These are phyloP conservation scores for Cryptus viduatorius DNA, from an alignment of 2,888 invertebrate genomes.

Conservation along the genomic window DNA sequence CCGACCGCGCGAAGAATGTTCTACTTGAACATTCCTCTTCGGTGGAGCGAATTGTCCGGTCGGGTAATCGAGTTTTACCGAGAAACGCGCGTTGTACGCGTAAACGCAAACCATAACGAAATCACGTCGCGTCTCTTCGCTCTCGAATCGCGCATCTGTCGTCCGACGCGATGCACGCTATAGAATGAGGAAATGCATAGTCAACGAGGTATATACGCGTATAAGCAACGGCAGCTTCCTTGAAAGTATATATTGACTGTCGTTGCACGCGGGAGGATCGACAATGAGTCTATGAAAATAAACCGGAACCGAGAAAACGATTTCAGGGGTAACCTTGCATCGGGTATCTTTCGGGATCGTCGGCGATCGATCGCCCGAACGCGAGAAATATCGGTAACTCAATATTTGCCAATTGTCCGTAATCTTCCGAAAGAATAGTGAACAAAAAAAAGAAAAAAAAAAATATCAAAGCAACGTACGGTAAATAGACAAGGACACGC, in stretches of 20 bases:
- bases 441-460: background rate
- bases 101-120: slow-evolving; percentile 10
- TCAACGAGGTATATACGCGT: slow-evolving; percentile 13
- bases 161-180: slow-evolving; percentile 1
- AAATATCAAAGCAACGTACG: background rate
- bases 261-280: slow-evolving; percentile 58
- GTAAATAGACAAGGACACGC: slow-evolving; percentile 13
- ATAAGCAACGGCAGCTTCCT: slow-evolving; percentile 33
- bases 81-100: background rate
- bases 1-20: background rate
- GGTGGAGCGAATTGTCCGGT: too few relatives aligned
- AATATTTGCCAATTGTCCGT: too few relatives aligned
- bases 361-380: background rate
- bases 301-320: slow-evolving; percentile 47
- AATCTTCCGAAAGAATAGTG: too few relatives aligned
- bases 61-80: background rate
- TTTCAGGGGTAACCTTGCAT: background rate
- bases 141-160: slow-evolving; percentile 26
- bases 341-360: background rate
- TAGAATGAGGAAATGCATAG: slow-evolving; percentile 47
- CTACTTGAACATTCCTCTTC: background rate
- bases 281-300: slow-evolving; percentile 65
- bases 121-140: slow-evolving; percentile 36
- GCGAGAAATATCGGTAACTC: too few relatives aligned
- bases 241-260: slow-evolving; percentile 29